phyloP scores from a whole-genome alignment of 1,140 invertebrate genomes.

The Ctenoplectra terminalis region DNA sequence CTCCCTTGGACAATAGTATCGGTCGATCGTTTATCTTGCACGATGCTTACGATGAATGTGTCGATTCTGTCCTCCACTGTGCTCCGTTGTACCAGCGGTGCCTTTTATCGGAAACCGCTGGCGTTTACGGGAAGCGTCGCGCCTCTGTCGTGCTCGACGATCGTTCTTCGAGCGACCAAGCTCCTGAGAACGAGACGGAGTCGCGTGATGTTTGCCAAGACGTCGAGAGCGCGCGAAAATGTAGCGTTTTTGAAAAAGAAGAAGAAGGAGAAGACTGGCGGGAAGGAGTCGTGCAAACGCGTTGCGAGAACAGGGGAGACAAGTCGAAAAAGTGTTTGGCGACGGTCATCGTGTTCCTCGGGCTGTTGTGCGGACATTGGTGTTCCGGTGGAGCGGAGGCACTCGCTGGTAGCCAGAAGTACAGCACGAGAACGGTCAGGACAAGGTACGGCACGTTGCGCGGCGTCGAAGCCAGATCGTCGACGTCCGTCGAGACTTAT shows the following conservation, averaged over 20 bases:
- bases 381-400: constrained; percentile 67
- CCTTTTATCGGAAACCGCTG: background rate
- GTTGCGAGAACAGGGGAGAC: background rate
- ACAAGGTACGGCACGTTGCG: constrained; percentile 94
- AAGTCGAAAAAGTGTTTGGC: constrained; percentile 57
- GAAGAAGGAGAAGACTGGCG: constrained; percentile 10
- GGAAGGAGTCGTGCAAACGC: background rate
- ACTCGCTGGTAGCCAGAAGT: constrained; percentile 86
- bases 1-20: constrained; percentile 25
- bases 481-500: constrained; percentile 95
- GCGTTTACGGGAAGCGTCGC: background rate
- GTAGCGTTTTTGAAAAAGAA: background rate
- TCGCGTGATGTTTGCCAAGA: background rate
- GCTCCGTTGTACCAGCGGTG: constrained; percentile 11
- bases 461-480: constrained; percentile 90
- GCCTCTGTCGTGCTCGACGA: background rate
- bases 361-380: constrained; percentile 80
- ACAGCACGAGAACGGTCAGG: constrained; percentile 90
- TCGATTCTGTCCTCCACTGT: constrained; percentile 9
- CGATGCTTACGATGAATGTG: constrained; percentile 14
- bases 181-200: background rate
- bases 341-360: constrained; percentile 79
- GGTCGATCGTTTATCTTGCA: background rate
- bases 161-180: background rate
- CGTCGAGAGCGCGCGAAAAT: background rate